Conservation (phyloP, 2,113 vertebrate species). For the Panthera tigris region DNA sequence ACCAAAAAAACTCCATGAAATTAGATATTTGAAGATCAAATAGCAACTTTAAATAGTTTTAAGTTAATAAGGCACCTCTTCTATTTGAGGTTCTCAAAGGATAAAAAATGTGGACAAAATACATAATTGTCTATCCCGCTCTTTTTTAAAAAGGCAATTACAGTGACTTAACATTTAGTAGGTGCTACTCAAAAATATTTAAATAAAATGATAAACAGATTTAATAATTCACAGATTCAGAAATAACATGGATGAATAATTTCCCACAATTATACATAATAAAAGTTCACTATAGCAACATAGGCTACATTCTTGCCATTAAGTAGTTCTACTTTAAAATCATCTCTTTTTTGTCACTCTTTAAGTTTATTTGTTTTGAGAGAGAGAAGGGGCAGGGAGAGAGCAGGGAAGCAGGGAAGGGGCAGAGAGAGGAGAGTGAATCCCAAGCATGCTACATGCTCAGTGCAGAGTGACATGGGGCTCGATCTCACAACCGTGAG, state of each 20-base stretch:
- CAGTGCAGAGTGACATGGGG: no score
- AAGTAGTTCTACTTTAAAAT: neutral
- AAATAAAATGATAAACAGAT: constrained; percentile 13
- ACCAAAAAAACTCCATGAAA: constrained; percentile 4
- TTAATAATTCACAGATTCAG: neutral
- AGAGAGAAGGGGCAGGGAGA: no score
- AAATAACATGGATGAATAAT: constrained; percentile 15
- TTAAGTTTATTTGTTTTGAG: no score
- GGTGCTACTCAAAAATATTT: constrained; percentile 6
- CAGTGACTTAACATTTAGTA: neutral
- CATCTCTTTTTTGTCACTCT: neutral
- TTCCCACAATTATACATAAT: neutral
- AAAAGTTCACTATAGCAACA: constrained; percentile 8
- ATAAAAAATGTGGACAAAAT: constrained; percentile 23
- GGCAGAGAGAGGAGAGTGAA: no score
- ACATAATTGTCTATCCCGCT: neutral
- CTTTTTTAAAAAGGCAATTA: neutral
- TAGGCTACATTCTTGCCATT: neutral
- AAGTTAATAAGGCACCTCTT: neutral
- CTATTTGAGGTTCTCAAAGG: constrained; percentile 21
- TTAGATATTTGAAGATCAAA: constrained; percentile 38
- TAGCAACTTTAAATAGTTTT: neutral
- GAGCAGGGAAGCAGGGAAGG: no score
- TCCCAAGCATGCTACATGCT: no score
- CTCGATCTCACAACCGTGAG: no score